Evolutionary conservation across 1,140 invertebrate species (phyloP).

Genomic region (Drosophila kanapiae): DNA sequence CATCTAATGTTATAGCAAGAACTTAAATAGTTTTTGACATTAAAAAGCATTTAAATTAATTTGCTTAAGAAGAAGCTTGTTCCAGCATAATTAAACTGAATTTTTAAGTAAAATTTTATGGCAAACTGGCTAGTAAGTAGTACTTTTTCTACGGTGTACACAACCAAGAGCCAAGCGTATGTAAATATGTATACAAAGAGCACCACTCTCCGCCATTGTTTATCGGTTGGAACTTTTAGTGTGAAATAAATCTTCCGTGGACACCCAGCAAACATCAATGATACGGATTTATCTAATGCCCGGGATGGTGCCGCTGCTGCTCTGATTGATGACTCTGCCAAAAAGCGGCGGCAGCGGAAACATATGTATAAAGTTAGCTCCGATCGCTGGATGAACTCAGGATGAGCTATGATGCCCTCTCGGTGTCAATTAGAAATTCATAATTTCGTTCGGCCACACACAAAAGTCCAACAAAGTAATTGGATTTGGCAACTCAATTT

Average conservation of each 20-base stretch:
- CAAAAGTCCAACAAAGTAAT: constrained; percentile 29
- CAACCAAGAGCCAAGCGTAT: constrained; percentile 9
- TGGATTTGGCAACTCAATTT: constrained; percentile 45
- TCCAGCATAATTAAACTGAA: not conserved
- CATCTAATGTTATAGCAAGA: too few species aligned
- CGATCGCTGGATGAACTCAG: constrained; percentile 11
- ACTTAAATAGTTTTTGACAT: too few species aligned
- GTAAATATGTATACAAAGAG: constrained; percentile 39
- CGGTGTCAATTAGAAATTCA: constrained; percentile 34
- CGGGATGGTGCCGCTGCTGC: constrained; percentile 14
- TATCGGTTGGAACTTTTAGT: constrained; percentile 67
- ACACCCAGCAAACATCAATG: constrained; percentile 35
- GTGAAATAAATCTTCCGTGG: constrained; percentile 76
- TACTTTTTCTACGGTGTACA: not conserved
- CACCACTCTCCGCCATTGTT: constrained; percentile 39
- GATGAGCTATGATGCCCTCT: not conserved
- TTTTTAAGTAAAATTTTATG: too few species aligned
- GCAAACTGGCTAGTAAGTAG: not conserved
- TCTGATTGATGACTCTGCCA: constrained; percentile 31
- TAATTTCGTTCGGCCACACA: constrained; percentile 16
- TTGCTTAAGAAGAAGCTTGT: too few species aligned
- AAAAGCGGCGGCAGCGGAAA: constrained; percentile 8
- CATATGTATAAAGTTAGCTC: constrained; percentile 6
- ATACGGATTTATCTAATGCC: constrained; percentile 30
- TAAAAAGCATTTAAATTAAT: too few species aligned